A percentile compares a stretch with the other conserved stretches of the same genome.
phyloP scores from a whole-genome alignment of 2,888 invertebrate genomes.

The Cheilosia urbana region DNA sequence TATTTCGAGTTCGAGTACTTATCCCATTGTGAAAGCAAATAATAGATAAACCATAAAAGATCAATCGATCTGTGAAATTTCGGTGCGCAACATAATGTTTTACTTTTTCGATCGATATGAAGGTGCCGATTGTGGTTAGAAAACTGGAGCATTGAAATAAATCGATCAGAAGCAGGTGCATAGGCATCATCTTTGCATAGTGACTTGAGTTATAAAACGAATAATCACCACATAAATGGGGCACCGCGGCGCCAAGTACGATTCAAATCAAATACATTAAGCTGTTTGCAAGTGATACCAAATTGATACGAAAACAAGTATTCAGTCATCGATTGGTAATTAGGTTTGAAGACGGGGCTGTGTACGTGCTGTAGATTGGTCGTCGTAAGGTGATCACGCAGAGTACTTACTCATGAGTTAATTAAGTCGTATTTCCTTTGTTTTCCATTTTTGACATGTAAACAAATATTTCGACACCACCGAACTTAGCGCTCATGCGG shows the following conservation, averaged over 20 bases:
- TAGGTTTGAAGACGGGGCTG: conserved; percentile 6
- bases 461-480: background rate
- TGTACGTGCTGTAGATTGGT: background rate
- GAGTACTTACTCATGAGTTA: conserved; percentile 17
- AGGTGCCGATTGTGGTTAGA: conserved; percentile 33
- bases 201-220: background rate
- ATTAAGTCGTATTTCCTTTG: background rate
- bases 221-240: background rate
- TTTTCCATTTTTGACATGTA: too few relatives aligned
- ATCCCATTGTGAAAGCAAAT: conserved; percentile 47
- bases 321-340: conserved; percentile 37
- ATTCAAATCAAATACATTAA: background rate
- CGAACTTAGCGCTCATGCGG: background rate
- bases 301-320: background rate
- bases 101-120: conserved; percentile 39
- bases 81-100: conserved; percentile 7
- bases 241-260: conserved; percentile 11
- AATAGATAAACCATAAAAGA: conserved; percentile 53
- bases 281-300: background rate
- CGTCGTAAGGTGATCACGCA: conserved; percentile 17
- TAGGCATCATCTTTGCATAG: conserved; percentile 7
- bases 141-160: conserved; percentile 39
- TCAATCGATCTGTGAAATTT: conserved; percentile 40
- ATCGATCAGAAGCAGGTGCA: background rate
- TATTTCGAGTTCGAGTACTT: conserved; percentile 35